phyloP scores from a whole-genome alignment of 2,888 invertebrate species.

The Polietes domitor region DNA sequence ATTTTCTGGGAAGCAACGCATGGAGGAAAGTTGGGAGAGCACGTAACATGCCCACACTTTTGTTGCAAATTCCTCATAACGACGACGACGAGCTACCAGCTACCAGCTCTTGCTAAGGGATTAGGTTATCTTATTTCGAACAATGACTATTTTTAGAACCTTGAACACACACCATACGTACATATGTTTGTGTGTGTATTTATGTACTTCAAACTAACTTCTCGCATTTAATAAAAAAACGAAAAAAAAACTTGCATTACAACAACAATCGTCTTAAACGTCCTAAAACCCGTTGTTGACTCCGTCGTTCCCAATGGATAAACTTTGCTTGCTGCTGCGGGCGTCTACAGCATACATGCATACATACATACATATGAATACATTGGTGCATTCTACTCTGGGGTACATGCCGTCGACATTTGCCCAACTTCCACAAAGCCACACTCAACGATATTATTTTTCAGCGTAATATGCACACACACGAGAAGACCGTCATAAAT shows the following conservation, averaged over 20 bases:
- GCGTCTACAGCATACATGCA: background rate
- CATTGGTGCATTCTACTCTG: background rate
- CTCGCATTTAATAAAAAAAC: too few relatives aligned
- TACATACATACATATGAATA: conserved; percentile 8
- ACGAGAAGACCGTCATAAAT: background rate
- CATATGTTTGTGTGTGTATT: too few relatives aligned
- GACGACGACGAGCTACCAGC: too few relatives aligned
- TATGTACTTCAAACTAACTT: too few relatives aligned
- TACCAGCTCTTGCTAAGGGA: background rate
- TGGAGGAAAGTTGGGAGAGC: too few relatives aligned
- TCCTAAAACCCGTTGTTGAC: too few relatives aligned
- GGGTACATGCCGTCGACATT: background rate
- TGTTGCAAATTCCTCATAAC: background rate
- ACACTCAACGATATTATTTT: background rate
- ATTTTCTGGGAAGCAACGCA: background rate
- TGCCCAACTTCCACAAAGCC: background rate
- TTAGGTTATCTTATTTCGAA: background rate
- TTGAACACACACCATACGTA: background rate
- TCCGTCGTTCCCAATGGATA: too few relatives aligned
- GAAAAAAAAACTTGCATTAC: too few relatives aligned
- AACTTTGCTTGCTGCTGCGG: too few relatives aligned
- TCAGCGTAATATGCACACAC: background rate
- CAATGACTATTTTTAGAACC: background rate
- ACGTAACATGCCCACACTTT: background rate
- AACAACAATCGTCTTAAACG: too few relatives aligned